These are phyloP conservation scores for Ptychobarbus kaznakovi DNA, from an alignment of 2,797 vertebrate genomes.

Conservation along the genomic window DNA sequence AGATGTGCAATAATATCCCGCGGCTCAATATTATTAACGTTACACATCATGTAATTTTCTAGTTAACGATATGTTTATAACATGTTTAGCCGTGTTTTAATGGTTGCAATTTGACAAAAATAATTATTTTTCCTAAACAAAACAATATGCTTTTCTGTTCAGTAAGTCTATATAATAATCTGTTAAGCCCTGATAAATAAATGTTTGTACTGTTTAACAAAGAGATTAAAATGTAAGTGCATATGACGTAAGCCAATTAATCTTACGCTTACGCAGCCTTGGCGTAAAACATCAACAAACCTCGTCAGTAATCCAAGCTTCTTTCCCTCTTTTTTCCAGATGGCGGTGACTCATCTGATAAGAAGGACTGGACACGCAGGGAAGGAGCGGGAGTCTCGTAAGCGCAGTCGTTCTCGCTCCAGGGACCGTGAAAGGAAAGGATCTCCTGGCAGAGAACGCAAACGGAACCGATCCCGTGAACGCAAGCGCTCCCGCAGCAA, in stretches of 20 bases:
- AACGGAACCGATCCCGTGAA: conserved; percentile 90
- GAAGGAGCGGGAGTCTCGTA: conserved; percentile 76
- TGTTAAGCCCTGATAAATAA: neutral
- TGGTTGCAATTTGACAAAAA: neutral
- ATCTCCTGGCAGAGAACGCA: conserved; percentile 87
- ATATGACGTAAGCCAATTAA: neutral
- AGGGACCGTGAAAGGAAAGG: conserved; percentile 87
- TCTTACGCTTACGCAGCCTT: neutral
- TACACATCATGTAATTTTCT: neutral
- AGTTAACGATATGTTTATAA: too few relatives aligned
- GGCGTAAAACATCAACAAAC: too few relatives aligned
- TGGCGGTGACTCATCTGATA: conserved; percentile 92
- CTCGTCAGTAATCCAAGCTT: neutral
- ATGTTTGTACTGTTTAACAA: neutral
- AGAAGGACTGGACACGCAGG: conserved; percentile 86
- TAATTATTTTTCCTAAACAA: neutral
- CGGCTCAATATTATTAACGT: neutral
- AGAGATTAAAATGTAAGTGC: neutral
- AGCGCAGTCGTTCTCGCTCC: conserved; percentile 81
- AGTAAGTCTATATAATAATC: neutral
- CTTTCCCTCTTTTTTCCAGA: conserved; percentile 71
- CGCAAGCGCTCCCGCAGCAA: conserved; percentile 83
- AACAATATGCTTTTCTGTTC: neutral
- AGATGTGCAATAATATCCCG: neutral
- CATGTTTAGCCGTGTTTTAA: neutral